These are phyloP conservation scores for Ophion ellenae DNA, from an alignment of 2,888 invertebrate genomes.

Conservation along the genomic window DNA sequence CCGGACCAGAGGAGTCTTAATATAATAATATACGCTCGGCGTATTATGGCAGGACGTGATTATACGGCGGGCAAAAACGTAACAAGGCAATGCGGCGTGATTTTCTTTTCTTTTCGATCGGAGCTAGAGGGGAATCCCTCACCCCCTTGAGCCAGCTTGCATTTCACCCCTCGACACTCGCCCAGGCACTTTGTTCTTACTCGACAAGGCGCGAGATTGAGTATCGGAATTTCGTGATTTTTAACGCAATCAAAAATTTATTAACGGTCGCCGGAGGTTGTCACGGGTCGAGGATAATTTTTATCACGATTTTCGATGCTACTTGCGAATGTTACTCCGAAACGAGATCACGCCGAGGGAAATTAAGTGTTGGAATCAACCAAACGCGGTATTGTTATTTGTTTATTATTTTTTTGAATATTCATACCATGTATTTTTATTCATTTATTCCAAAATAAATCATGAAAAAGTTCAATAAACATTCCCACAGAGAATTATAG, in stretches of 20 bases:
- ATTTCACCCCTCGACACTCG: conserved; percentile 50
- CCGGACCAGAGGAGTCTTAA: conserved; percentile 68
- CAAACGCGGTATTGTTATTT: neutral
- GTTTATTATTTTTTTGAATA: neutral
- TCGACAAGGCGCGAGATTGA: conserved; percentile 1
- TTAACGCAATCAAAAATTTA: conserved; percentile 34
- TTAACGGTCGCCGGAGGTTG: conserved; percentile 33
- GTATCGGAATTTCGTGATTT: conserved; percentile 12
- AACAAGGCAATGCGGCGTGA: conserved; percentile 76
- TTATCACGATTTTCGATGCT: conserved; percentile 8
- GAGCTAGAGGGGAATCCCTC: conserved; percentile 45
- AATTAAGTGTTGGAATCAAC: neutral
- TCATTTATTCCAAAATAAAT: neutral
- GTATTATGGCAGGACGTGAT: conserved; percentile 78
- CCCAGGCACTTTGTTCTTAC: conserved; percentile 12
- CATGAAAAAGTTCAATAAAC: too few relatives aligned
- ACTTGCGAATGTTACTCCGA: conserved; percentile 3
- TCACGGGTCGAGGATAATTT: conserved; percentile 43
- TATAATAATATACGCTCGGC: conserved; percentile 76
- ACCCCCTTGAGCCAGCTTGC: conserved; percentile 48
- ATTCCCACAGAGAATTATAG: neutral
- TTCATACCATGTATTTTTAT: neutral
- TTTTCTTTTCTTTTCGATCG: conserved; percentile 52
- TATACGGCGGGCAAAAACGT: conserved; percentile 78
- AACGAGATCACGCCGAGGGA: neutral